These are phyloP conservation scores for Agrochola lota DNA, from an alignment of 2,888 invertebrate genomes.

Conservation along the genomic window DNA sequence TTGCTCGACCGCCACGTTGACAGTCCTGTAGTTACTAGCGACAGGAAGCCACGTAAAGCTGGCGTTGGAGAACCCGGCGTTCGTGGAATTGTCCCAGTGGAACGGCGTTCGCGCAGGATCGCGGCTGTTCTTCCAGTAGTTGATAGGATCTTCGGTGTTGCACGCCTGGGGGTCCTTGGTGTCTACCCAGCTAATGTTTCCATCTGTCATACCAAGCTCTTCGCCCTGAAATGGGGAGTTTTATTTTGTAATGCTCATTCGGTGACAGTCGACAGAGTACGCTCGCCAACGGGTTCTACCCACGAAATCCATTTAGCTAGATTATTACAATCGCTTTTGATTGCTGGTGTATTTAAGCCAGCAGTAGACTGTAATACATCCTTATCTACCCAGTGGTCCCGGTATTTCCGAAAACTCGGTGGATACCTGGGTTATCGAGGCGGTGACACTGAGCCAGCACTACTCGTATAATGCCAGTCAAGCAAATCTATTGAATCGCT, in stretches of 20 bases:
- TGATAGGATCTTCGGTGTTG: conserved; percentile 91
- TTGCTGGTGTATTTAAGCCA: neutral
- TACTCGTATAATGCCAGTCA: neutral
- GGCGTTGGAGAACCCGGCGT: conserved; percentile 87
- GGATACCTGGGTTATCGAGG: neutral
- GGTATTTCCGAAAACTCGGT: neutral
- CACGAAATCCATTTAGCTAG: neutral
- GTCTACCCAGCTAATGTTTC: conserved; percentile 91
- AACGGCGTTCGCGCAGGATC: conserved; percentile 92
- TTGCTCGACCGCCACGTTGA: conserved; percentile 91
- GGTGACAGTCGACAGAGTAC: neutral
- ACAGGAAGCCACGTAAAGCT: conserved; percentile 91
- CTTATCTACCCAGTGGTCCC: neutral
- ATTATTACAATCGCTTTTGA: neutral
- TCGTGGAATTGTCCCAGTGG: conserved; percentile 90
- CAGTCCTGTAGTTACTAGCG: conserved; percentile 89
- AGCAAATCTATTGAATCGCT: neutral
- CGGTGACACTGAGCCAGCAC: neutral
- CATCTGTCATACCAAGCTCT: conserved; percentile 95
- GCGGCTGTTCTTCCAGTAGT: conserved; percentile 90
- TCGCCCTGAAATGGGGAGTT: conserved; percentile 91
- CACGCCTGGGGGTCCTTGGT: conserved; percentile 92
- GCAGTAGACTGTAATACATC: no score
- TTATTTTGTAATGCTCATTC: conserved; percentile 3
- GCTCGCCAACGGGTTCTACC: neutral